Evolutionary conservation across 2,113 vertebrate genomes (phyloP).

Genomic region (Chlamydotis undulata): DNA sequence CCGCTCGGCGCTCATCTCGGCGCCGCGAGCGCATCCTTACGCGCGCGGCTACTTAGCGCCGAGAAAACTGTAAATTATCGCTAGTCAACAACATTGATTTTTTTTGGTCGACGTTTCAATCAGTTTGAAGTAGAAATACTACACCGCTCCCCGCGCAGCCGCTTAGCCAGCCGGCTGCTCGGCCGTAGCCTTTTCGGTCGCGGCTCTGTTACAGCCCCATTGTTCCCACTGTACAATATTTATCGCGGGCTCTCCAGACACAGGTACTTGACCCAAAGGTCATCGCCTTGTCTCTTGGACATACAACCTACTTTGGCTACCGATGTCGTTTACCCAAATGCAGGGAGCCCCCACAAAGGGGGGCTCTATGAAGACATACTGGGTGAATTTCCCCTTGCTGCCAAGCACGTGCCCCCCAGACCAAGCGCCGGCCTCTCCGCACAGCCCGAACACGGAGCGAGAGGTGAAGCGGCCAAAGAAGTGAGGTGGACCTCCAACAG

Average conservation of each 20-base stretch:
- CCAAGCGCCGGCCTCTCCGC: fast-evolving
- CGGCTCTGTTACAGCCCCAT: conserved; percentile 70
- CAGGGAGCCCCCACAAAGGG: neutral
- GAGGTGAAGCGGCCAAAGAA: neutral
- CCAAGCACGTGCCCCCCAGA: fast-evolving
- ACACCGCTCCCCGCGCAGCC: conserved; percentile 67
- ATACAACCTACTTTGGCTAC: conserved; percentile 40
- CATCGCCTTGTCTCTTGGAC: conserved; percentile 42
- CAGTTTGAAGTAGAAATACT: conserved; percentile 80
- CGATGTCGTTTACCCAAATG: neutral
- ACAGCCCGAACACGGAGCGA: fast-evolving
- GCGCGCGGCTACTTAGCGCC: conserved; percentile 68
- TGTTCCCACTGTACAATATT: conserved; percentile 69
- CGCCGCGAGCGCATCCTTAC: conserved; percentile 53
- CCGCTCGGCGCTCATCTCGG: conserved; percentile 54
- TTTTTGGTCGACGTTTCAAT: conserved; percentile 82
- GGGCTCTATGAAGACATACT: too few relatives aligned
- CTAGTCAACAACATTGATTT: conserved; percentile 83
- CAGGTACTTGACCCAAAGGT: conserved; percentile 73
- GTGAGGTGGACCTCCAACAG: fast-evolving
- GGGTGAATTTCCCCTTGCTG: too few relatives aligned
- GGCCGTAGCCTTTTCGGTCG: conserved; percentile 44
- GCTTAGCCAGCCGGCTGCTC: conserved; percentile 65
- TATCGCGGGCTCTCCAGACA: conserved; percentile 64
- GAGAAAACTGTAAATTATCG: conserved; percentile 77